A percentile compares a stretch with the other conserved stretches of the same genome.
Evolutionary conservation across 2,888 invertebrate species (phyloP).

Genomic region (Eurytoma adleriae): DNA sequence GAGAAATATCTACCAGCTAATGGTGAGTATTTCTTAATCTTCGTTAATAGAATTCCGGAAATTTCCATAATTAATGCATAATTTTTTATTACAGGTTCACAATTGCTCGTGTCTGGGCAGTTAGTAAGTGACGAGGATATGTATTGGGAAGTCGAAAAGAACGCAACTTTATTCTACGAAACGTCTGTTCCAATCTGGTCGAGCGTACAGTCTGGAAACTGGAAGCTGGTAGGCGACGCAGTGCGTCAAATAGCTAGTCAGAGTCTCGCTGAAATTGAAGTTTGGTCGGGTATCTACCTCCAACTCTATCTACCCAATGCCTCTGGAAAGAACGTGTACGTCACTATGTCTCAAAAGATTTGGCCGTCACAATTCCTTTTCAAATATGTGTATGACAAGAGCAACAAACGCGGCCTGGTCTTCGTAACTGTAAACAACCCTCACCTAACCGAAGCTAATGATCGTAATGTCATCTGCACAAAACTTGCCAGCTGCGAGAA

Average conservation of each 20-base stretch:
- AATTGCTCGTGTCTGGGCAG: not conserved
- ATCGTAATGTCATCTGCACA: not conserved
- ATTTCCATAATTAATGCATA: too few species aligned
- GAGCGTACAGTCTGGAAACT: slow-evolving; percentile 8
- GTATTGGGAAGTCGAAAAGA: not conserved
- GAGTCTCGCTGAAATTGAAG: not conserved
- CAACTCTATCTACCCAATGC: not conserved
- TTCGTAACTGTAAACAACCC: slow-evolving; percentile 26
- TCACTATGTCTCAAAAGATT: not conserved
- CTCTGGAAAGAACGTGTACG: slow-evolving; percentile 1
- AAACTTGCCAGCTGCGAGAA: not conserved
- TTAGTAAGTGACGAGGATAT: not conserved
- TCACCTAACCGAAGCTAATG: not conserved
- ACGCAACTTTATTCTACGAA: not conserved
- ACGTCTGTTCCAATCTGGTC: slow-evolving; percentile 12
- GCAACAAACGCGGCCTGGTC: slow-evolving; percentile 10
- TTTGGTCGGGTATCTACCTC: not conserved
- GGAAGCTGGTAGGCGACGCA: not conserved
- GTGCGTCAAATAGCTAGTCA: not conserved
- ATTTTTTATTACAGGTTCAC: not conserved
- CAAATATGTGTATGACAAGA: slow-evolving; percentile 15
- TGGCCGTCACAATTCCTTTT: not conserved
- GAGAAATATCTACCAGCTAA: not conserved
- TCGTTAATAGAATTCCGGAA: too few species aligned
- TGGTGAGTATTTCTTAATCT: not conserved